Base-by-base conservation (phyloP, 2,797 vertebrate genomes). In the Coreius guichenoti region DNA sequence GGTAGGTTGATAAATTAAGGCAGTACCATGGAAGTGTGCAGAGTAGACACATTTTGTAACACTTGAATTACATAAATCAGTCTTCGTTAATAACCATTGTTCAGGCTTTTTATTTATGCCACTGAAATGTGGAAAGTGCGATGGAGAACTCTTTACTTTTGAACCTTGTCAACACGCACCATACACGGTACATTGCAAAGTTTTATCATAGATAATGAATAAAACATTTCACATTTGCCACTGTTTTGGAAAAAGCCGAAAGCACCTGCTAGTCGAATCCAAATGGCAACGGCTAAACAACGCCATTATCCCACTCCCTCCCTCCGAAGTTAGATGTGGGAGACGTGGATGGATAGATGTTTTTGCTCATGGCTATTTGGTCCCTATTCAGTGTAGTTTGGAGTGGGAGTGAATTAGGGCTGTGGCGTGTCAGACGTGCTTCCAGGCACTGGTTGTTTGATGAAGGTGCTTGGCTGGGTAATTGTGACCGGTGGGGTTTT, bases 251-350 rank as follows among this genome's bases (percentile, higher is more conserved):
- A 91, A 92, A 93, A 93, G 75, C 63, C 92, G 90, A 89, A 90
- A 86, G 82, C 88, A 88, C 90, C 70, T 89, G 84, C 88, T 89
- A 89, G 90, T 90, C 88, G 88, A 85, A 86, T 75, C 72, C 90
- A 92, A 93, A 93, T 88, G 91, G 91, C 88, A 89, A 89, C 89
- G 91, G 90, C 91, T 90, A 93, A 93, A 93, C 93, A 92, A 92
- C 89, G 85, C 90, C 51, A 82, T 93, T 94, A 93, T 94, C 93
- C 92, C 92, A 90, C 89, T 86, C 90, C 91, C 92, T 86, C 75
- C 84, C 76, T 87, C 89, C 67, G 47, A 89, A 78, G 89, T 92
- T 89, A 90, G 92, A 90, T 91, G 91, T 90, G 90, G 33, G 80
- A 63, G 89, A 91, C 90, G 92, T 92, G 86, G 91, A 92, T 93